phyloP scores from a whole-genome alignment of 2,113 vertebrate genomes.

The human (Homo sapiens) region DNA sequence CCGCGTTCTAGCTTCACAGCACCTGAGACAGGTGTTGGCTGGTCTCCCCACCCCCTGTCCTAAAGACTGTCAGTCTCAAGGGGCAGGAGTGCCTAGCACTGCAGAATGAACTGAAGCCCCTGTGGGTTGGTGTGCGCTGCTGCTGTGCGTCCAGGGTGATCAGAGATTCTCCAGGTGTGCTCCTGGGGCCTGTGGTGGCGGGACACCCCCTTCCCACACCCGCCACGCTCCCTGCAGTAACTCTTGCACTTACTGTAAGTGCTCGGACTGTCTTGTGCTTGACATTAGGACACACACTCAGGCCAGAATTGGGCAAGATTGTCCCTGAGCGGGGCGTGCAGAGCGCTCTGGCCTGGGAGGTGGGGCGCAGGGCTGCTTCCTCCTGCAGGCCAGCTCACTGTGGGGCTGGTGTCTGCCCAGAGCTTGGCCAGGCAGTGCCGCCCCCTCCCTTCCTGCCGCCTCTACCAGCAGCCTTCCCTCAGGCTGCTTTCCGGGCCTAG shows the following conservation, averaged over 20 bases:
- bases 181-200: not conserved
- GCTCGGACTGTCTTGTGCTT: not conserved
- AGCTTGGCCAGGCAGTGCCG: not conserved
- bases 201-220: no score
- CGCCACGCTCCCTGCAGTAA: not conserved
- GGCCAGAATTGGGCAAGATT: not conserved
- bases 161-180: not conserved
- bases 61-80: not conserved
- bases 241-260: not conserved
- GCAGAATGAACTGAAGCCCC: not conserved
- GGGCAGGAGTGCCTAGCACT: not conserved
- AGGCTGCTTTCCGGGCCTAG: not conserved
- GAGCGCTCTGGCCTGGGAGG: not conserved
- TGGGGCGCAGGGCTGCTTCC: not conserved
- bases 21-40: not conserved
- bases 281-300: not conserved
- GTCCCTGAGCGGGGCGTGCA: not conserved
- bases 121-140: not conserved
- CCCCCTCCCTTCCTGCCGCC: not conserved
- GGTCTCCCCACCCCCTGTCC: not conserved
- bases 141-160: rapidly evolving
- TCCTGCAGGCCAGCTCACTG: not conserved
- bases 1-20: not conserved
- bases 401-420: not conserved
- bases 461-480: not conserved